Conservation (phyloP, 2,797 vertebrate genomes). For the Poeciliopsis paucimaculata region DNA sequence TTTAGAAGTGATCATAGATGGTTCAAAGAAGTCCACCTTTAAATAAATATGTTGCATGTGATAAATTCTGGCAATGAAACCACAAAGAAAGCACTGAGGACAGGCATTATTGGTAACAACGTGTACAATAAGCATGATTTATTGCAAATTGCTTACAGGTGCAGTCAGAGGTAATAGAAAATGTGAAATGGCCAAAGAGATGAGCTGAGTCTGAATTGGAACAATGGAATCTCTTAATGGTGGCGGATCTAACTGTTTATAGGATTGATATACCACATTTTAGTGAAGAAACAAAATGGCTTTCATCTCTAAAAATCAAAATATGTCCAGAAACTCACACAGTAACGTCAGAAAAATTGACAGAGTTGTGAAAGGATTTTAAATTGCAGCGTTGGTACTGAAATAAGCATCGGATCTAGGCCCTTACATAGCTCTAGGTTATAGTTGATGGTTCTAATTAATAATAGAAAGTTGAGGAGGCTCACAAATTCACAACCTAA, state of each 20-base stretch:
- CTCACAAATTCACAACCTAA: not conserved
- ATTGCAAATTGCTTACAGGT: not conserved
- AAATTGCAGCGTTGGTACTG: not conserved
- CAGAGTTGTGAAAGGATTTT: not conserved
- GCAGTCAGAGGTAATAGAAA: not conserved
- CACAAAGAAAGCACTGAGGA: not conserved
- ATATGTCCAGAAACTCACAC: not conserved
- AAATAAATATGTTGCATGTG: not conserved
- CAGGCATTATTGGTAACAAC: not conserved
- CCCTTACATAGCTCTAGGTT: not conserved
- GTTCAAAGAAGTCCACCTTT: not conserved
- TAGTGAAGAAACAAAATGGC: not conserved
- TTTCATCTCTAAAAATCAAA: not conserved
- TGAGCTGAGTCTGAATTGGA: not conserved
- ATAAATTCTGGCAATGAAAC: not conserved
- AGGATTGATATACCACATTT: not conserved
- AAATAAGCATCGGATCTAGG: not conserved
- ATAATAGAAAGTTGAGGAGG: not conserved
- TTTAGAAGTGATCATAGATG: not conserved
- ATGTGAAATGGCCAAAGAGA: not conserved
- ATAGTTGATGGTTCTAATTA: not conserved
- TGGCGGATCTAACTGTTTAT: not conserved
- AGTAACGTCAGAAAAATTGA: not conserved
- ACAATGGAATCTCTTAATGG: not conserved
- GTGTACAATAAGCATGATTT: not conserved